A percentile compares a stretch with the other conserved stretches of the same genome.
phyloP scores from a whole-genome alignment of 1,140 invertebrate genomes.

The Ceratina japonica region DNA sequence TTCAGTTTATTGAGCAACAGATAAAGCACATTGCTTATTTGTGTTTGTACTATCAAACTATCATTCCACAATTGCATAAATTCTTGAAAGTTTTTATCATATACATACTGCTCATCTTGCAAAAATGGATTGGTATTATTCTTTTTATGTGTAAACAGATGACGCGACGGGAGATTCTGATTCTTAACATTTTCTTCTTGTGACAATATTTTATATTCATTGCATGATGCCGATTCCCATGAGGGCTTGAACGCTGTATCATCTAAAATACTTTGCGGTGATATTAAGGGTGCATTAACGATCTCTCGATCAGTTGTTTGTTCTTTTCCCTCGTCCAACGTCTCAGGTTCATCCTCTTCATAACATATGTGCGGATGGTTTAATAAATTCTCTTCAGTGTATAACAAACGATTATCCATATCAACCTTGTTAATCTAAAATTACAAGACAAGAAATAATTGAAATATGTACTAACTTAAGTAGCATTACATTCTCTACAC shows the following conservation, averaged over 20 bases:
- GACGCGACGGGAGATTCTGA: background rate
- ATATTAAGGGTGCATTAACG: slow-evolving; percentile 16
- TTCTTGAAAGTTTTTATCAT: background rate
- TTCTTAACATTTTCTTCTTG: background rate
- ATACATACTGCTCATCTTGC: background rate
- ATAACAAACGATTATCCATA: slow-evolving; percentile 48
- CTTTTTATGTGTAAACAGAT: background rate
- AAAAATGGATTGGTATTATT: slow-evolving; percentile 43
- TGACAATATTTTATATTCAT: background rate
- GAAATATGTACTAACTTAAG: no score
- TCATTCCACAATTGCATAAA: slow-evolving; percentile 25
- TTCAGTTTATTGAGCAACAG: slow-evolving; percentile 15
- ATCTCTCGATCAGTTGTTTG: background rate
- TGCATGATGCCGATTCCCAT: background rate
- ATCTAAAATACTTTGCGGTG: slow-evolving; percentile 30
- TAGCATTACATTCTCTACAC: slow-evolving; percentile 62
- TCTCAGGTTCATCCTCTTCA: slow-evolving; percentile 23
- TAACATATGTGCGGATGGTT: slow-evolving; percentile 36
- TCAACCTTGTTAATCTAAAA: slow-evolving; percentile 57
- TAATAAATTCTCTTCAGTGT: slow-evolving; percentile 44
- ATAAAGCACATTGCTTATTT: slow-evolving; percentile 7
- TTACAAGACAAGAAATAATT: slow-evolving; percentile 31
- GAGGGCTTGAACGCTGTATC: background rate
- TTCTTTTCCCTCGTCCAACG: background rate
- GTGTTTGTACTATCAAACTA: slow-evolving; percentile 21